Percentiles rank a stretch among this genome's conserved stretches.
Evolutionary conservation across 2,113 vertebrate species (phyloP).

Genomic region (Scolopax mira): DNA sequence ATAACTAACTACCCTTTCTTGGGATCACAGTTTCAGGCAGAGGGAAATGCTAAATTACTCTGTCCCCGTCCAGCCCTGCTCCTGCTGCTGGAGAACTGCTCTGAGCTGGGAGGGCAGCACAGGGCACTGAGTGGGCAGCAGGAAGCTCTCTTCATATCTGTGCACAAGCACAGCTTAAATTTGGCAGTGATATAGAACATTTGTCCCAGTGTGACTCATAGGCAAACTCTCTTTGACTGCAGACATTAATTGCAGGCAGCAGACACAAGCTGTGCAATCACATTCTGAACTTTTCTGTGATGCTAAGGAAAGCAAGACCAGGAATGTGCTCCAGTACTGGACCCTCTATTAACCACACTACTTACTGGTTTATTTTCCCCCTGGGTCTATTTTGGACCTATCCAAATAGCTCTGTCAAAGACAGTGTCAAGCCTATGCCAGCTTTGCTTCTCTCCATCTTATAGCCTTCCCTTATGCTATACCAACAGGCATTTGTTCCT

Average conservation of each 20-base stretch:
- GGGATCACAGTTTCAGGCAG: not conserved
- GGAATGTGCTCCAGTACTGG: not conserved
- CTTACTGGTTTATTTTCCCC: not conserved
- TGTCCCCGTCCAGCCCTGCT: not conserved
- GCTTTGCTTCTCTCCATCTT: not conserved
- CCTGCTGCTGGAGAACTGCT: not conserved
- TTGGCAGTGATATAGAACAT: not conserved
- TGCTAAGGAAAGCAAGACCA: not conserved
- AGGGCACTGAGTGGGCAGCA: fast-evolving
- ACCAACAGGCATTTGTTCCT: not conserved
- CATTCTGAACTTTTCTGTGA: not conserved
- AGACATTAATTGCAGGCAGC: not conserved
- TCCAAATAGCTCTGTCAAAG: not conserved
- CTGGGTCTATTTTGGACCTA: not conserved
- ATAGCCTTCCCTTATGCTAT: not conserved
- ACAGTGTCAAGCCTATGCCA: not conserved
- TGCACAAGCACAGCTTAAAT: not conserved
- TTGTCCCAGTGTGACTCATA: not conserved
- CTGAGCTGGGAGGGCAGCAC: not conserved
- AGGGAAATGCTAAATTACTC: not conserved
- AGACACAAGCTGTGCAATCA: not conserved
- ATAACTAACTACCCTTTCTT: not conserved
- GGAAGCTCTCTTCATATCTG: not conserved
- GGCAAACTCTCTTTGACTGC: not conserved
- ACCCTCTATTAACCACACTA: not conserved